These are phyloP conservation scores for Platalea minor DNA, from an alignment of 2,797 vertebrate genomes.

Conservation along the genomic window DNA sequence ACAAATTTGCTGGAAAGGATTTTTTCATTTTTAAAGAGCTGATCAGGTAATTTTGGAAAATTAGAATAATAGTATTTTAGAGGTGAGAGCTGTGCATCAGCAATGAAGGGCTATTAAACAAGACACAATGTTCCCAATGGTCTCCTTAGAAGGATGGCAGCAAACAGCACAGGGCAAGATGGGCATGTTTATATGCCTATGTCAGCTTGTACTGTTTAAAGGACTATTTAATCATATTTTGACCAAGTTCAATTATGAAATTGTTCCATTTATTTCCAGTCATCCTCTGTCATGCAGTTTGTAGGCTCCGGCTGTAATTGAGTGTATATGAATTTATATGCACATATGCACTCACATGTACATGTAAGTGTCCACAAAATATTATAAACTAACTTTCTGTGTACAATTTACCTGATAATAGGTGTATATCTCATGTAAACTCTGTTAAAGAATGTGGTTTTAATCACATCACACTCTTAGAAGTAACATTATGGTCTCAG, in stretches of 20 bases:
- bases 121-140: accelerated
- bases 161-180: not conserved
- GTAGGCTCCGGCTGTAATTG: not conserved
- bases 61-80: not conserved
- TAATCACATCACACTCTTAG: not conserved
- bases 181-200: not conserved
- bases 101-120: not conserved
- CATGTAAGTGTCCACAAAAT: not conserved
- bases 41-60: not conserved
- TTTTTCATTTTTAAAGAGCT: not conserved
- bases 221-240: not conserved
- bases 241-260: not conserved
- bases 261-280: not conserved
- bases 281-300: not conserved
- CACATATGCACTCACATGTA: not conserved
- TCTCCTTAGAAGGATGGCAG: not conserved
- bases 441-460: not conserved
- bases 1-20: not conserved
- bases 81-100: not conserved
- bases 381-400: not conserved
- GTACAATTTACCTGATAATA: not conserved
- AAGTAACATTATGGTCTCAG: not conserved
- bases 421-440: not conserved
- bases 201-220: not conserved
- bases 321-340: not conserved